Conservation (phyloP, 2,113 vertebrate genomes). For the Solea senegalensis region DNA sequence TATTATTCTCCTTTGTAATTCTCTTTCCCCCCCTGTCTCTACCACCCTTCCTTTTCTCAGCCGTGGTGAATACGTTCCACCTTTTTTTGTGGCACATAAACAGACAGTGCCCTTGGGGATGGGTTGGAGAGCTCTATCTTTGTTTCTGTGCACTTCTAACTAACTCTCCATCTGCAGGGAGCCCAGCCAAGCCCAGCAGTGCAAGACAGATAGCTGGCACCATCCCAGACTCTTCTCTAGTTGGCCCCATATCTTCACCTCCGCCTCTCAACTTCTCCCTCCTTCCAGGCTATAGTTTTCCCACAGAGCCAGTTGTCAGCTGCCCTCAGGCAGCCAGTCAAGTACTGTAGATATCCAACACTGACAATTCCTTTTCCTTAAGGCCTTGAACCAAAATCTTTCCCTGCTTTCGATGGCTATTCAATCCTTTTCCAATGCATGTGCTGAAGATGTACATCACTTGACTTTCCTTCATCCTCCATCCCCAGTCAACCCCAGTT, state of each 20-base stretch:
- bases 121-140: slow-evolving; percentile 73
- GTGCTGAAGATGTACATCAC: slow-evolving; percentile 20
- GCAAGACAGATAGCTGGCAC: slow-evolving; percentile 76
- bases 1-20: slow-evolving; percentile 47
- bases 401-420: slow-evolving; percentile 28
- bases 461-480: slow-evolving; percentile 35
- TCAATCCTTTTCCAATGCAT: slow-evolving; percentile 33
- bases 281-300: slow-evolving; percentile 57
- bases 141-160: slow-evolving; percentile 77
- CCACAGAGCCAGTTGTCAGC: slow-evolving; percentile 60
- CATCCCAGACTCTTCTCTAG: slow-evolving; percentile 69
- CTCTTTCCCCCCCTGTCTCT: slow-evolving; percentile 19
- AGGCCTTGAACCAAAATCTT: slow-evolving; percentile 51
- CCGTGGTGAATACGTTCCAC: slow-evolving; percentile 61
- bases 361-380: slow-evolving; percentile 30
- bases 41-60: slow-evolving; percentile 47
- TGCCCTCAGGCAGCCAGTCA: slow-evolving; percentile 56
- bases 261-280: slow-evolving; percentile 60
- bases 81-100: slow-evolving; percentile 68
- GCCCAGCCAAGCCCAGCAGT: slow-evolving; percentile 72
- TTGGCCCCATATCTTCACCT: slow-evolving; percentile 65
- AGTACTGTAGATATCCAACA: slow-evolving; percentile 35
- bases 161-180: slow-evolving; percentile 78
- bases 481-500: slow-evolving; percentile 41
- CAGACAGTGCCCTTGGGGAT: slow-evolving; percentile 75